Conservation (phyloP, 2,888 invertebrate genomes). For the Cryptophagus acutangulus region DNA sequence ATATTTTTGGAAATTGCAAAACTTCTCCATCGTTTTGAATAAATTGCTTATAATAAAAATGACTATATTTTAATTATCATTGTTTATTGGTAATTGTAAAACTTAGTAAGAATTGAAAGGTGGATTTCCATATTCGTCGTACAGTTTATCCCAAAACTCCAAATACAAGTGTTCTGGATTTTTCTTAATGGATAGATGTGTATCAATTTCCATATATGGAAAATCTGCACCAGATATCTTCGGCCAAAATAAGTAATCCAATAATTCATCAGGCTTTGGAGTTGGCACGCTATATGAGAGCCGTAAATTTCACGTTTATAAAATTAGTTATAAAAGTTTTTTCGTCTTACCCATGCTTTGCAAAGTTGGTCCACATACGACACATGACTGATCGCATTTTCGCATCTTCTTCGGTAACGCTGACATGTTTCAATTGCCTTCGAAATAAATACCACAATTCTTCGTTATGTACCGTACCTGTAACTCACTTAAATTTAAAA, state of each 20-base stretch:
- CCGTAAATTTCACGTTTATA: background rate
- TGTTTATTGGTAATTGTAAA: too few species aligned
- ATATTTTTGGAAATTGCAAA: too few species aligned
- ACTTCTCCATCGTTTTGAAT: too few species aligned
- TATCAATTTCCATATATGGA: background rate
- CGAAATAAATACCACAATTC: background rate
- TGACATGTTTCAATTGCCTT: background rate
- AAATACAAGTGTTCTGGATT: background rate
- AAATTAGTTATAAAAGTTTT: background rate
- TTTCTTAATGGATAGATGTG: background rate
- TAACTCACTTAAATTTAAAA: too few species aligned
- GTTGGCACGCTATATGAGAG: slow-evolving; percentile 26
- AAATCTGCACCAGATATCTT: slow-evolving; percentile 9
- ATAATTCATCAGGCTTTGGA: slow-evolving; percentile 14
- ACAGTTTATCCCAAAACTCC: slow-evolving; percentile 3
- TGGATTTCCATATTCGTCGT: slow-evolving; percentile 2
- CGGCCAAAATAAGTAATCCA: slow-evolving; percentile 24
- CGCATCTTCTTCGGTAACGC: background rate
- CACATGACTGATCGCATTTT: background rate
- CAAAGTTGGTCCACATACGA: slow-evolving; percentile 6
- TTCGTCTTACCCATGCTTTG: slow-evolving; percentile 3
- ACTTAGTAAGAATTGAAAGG: slow-evolving; percentile 3
- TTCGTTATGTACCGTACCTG: background rate
- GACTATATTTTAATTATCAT: too few species aligned
- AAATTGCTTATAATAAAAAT: too few species aligned